A percentile compares a stretch with the other conserved stretches of the same genome.
Evolutionary conservation across 2,888 invertebrate genomes (phyloP).

Genomic region (Chalcis sispes): DNA sequence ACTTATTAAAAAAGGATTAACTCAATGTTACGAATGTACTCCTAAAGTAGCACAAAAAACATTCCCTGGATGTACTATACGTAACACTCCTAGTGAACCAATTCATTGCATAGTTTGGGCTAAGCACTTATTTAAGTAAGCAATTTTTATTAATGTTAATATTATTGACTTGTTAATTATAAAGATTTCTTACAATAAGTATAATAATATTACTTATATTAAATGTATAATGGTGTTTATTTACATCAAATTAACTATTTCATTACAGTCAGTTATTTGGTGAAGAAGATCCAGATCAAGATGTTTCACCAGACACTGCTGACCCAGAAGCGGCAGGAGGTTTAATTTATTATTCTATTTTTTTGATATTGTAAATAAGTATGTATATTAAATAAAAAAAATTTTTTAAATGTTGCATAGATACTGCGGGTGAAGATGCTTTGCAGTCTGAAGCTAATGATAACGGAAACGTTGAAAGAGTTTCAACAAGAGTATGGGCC

Average conservation of each 20-base stretch:
- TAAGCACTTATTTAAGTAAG: constrained; percentile 97
- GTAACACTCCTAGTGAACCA: constrained; percentile 99
- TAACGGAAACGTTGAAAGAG: constrained; percentile 77
- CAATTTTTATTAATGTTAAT: constrained; percentile 59
- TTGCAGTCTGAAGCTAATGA: constrained; percentile 77
- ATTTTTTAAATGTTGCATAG: constrained; percentile 57
- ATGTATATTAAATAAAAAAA: background rate
- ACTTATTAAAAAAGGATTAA: constrained; percentile 88
- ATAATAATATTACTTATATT: constrained; percentile 14
- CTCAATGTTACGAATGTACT: constrained; percentile 98
- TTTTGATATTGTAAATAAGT: background rate
- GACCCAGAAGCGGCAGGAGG: constrained; percentile 92
- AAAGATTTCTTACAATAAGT: constrained; percentile 4
- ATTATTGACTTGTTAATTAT: constrained; percentile 5
- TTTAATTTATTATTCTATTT: constrained; percentile 30
- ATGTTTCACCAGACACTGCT: constrained; percentile 97
- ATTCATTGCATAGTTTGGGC: constrained; percentile 99
- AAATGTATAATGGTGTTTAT: too few species aligned
- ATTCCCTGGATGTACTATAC: constrained; percentile 98
- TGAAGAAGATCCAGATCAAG: constrained; percentile 96
- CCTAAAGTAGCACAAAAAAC: constrained; percentile 94
- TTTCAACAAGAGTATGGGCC: constrained; percentile 93
- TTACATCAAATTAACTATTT: too few species aligned
- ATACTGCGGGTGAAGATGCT: constrained; percentile 80
- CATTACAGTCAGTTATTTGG: constrained; percentile 95